These are phyloP conservation scores for Endomychus coccineus DNA, from an alignment of 2,888 invertebrate species.

Conservation along the genomic window DNA sequence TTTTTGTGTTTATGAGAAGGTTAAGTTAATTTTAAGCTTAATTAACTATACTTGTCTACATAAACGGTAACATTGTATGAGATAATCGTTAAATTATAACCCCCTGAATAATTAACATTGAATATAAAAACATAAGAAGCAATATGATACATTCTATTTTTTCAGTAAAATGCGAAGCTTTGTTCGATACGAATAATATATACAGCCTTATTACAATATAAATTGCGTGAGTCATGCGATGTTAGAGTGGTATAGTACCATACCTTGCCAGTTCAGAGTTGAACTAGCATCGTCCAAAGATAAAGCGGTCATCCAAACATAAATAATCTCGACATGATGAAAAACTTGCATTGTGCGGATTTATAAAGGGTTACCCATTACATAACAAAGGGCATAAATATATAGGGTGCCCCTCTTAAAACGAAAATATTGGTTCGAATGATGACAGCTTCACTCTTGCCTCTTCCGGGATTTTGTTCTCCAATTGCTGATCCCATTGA, in stretches of 20 bases:
- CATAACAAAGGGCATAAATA: constrained; percentile 36
- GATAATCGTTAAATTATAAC: constrained; percentile 21
- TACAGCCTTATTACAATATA: constrained; percentile 18
- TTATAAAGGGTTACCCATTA: constrained; percentile 42
- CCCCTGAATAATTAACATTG: constrained; percentile 21
- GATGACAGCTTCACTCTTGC: constrained; percentile 33
- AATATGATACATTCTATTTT: constrained; percentile 19
- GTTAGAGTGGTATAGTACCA: too few species aligned
- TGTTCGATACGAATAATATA: constrained; percentile 2
- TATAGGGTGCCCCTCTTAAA: constrained; percentile 32
- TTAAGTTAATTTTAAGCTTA: constrained; percentile 25
- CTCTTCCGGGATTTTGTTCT: constrained; percentile 35
- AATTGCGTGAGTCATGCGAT: constrained; percentile 36
- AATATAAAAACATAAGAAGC: constrained; percentile 18
- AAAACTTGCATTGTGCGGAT: constrained; percentile 40
- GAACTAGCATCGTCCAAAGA: constrained; percentile 28
- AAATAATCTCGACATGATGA: constrained; percentile 43
- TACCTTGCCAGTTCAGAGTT: too few species aligned
- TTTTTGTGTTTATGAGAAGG: too few species aligned
- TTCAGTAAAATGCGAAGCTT: constrained; percentile 13
- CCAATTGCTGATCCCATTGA: constrained; percentile 27
- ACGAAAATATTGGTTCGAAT: constrained; percentile 36
- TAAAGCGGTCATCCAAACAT: constrained; percentile 39
- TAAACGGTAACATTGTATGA: constrained; percentile 17
- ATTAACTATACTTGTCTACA: constrained; percentile 23